Conservation (phyloP, 2,888 invertebrate genomes). For the Plagiodera versicolora region DNA sequence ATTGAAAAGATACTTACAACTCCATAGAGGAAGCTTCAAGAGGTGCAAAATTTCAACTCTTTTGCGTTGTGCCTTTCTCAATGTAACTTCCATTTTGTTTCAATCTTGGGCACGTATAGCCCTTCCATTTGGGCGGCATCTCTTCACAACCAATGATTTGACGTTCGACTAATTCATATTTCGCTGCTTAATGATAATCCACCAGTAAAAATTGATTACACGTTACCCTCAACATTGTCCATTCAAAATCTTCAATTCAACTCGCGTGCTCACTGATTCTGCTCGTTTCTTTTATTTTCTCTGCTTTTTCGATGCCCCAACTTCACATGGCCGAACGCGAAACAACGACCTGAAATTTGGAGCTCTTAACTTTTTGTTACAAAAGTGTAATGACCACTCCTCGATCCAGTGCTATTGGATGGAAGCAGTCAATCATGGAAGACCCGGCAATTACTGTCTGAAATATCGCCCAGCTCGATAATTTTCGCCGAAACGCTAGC, state of each 20-base stretch:
- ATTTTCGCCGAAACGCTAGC: conserved; percentile 29
- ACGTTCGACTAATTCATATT: background rate
- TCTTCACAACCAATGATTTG: background rate
- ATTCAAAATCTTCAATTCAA: background rate
- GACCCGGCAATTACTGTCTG: conserved; percentile 42
- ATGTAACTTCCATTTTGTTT: background rate
- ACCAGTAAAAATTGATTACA: background rate
- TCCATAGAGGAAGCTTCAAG: no score
- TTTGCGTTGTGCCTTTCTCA: no score
- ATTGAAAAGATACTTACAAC: no score
- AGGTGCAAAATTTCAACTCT: no score
- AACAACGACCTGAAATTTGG: conserved; percentile 38
- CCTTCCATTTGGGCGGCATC: background rate
- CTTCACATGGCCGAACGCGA: conserved; percentile 38
- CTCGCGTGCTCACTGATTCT: conserved; percentile 2
- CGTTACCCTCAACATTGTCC: background rate
- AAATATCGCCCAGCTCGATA: conserved; percentile 32
- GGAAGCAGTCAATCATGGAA: conserved; percentile 46
- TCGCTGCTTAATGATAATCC: background rate
- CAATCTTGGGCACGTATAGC: background rate
- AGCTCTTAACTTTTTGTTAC: conserved; percentile 44
- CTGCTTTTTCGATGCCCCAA: conserved; percentile 30
- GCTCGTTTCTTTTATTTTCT: conserved; percentile 12
- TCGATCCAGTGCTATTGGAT: conserved; percentile 43
- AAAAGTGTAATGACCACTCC: conserved; percentile 45